Percentiles rank a stretch among this genome's conserved stretches.
Conservation (phyloP, 2,797 vertebrate species). For the Pipistrellus pipistrellus region DNA sequence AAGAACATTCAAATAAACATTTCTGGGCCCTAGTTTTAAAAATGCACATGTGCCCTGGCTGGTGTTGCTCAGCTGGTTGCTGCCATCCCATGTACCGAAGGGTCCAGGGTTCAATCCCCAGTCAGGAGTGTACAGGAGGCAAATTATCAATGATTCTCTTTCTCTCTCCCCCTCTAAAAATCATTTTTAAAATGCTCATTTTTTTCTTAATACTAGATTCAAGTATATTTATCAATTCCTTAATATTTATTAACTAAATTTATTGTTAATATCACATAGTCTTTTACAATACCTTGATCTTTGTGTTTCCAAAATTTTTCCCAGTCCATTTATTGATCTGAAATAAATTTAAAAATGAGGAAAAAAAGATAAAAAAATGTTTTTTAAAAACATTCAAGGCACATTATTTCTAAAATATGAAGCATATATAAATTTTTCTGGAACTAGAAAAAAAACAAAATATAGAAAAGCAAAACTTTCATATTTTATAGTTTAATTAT, state of each 20-base stretch:
- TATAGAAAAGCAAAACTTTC: constrained; percentile 52
- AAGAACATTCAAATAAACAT: constrained; percentile 42
- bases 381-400: constrained; percentile 44
- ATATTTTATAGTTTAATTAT: constrained; percentile 35
- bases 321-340: constrained; percentile 97
- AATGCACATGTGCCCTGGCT: not conserved
- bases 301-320: constrained; percentile 95
- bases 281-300: constrained; percentile 92
- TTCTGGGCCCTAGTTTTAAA: not conserved
- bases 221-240: constrained; percentile 41
- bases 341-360: constrained; percentile 76
- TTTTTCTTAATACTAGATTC: constrained; percentile 47
- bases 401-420: constrained; percentile 59
- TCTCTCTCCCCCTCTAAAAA: not conserved
- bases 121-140: not conserved
- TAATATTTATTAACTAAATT: constrained; percentile 34
- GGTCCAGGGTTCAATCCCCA: not conserved
- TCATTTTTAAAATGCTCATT: not conserved
- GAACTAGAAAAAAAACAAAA: not conserved
- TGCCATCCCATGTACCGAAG: not conserved
- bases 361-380: constrained; percentile 23
- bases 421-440: not conserved
- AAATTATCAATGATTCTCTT: not conserved
- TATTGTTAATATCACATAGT: constrained; percentile 40
- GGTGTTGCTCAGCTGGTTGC: not conserved